Evolutionary conservation across 2,113 vertebrate genomes (phyloP).

Genomic region (Rhinichthys klamathensis): DNA sequence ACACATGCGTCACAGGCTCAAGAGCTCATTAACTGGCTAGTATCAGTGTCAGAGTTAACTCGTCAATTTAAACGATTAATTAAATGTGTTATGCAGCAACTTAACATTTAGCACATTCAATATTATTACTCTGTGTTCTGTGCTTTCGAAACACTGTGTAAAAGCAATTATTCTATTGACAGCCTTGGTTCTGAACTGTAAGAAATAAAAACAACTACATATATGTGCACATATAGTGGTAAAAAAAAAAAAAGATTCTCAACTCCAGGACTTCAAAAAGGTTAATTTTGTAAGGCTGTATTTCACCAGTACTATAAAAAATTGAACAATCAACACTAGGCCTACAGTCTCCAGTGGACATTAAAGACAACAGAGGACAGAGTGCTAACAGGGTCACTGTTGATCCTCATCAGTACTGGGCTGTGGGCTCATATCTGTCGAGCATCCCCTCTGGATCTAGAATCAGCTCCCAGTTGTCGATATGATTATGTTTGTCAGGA

Average conservation of each 20-base stretch:
- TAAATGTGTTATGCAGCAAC: background rate
- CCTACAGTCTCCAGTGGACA: constrained; percentile 7
- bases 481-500: constrained; percentile 32
- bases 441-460: background rate
- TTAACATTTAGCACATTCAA: background rate
- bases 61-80: background rate
- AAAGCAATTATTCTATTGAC: background rate
- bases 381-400: constrained; percentile 27
- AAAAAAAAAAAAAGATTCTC: too few species aligned
- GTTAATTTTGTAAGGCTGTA: background rate
- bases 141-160: background rate
- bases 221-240: background rate
- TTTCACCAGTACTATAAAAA: background rate
- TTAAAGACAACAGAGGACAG: background rate
- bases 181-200: too few species aligned
- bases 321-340: background rate
- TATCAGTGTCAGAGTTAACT: background rate
- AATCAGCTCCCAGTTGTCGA: constrained; percentile 29
- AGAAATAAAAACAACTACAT: background rate
- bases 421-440: constrained; percentile 13
- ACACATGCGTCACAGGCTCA: background rate
- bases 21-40: constrained; percentile 4
- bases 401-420: constrained; percentile 13
- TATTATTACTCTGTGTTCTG: background rate
- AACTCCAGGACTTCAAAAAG: background rate